phyloP scores from a whole-genome alignment of 2,797 vertebrate species.

The Numenius phaeopus region DNA sequence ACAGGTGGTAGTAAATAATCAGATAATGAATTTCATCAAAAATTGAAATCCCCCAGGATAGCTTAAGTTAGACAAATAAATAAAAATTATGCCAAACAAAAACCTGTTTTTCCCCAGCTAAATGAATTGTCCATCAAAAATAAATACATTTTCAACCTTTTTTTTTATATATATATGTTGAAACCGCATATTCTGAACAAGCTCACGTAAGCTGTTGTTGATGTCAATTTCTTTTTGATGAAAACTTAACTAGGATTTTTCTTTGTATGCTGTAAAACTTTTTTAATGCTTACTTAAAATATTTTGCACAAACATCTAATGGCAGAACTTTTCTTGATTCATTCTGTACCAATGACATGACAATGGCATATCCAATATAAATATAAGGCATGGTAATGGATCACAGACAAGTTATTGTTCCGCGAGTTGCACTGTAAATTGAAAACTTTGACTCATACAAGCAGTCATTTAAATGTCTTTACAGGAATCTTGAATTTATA shows the following conservation, averaged over 20 bases:
- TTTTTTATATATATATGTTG: background rate
- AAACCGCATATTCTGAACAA: background rate
- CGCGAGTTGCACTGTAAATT: background rate
- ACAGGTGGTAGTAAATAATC: background rate
- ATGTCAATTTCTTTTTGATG: background rate
- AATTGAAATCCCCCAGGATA: background rate
- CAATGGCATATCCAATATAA: conserved; percentile 4
- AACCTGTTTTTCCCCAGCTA: background rate
- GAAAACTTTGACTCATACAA: conserved; percentile 18
- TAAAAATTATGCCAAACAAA: background rate
- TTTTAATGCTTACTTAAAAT: conserved; percentile 18
- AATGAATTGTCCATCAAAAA: background rate
- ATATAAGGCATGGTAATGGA: background rate
- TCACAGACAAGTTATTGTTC: background rate
- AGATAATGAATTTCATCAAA: background rate
- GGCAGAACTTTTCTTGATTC: background rate
- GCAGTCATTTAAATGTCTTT: background rate
- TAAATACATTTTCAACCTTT: background rate
- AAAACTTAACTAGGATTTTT: conserved; percentile 3
- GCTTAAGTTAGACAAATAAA: background rate
- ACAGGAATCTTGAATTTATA: conserved; percentile 33
- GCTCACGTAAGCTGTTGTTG: background rate
- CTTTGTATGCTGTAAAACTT: background rate
- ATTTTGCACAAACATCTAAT: conserved; percentile 6
- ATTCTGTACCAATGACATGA: background rate